Conservation (phyloP, 2,113 vertebrate species). For the Nesogale talazaci region DNA sequence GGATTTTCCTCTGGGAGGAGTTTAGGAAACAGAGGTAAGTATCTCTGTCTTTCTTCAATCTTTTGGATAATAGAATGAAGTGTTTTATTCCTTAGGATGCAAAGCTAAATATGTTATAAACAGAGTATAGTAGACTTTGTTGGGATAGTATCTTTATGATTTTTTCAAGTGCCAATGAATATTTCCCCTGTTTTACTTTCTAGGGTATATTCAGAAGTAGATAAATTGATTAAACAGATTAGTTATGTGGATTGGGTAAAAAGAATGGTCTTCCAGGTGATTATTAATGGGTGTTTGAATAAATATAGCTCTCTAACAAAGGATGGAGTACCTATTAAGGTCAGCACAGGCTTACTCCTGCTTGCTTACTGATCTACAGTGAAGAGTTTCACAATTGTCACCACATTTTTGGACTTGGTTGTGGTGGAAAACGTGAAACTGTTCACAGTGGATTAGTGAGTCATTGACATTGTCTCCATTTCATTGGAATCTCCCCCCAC, state of each 20-base stretch:
- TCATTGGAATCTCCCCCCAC: too few species aligned
- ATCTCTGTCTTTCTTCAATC: neutral
- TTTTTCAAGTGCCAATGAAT: neutral
- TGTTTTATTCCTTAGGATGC: neutral
- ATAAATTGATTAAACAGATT: neutral
- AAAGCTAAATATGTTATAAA: neutral
- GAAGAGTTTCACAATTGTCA: too few species aligned
- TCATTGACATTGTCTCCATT: too few species aligned
- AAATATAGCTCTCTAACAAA: too few species aligned
- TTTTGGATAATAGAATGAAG: neutral
- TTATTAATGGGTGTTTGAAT: neutral
- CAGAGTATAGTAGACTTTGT: neutral
- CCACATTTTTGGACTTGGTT: too few species aligned
- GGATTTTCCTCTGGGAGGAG: constrained; percentile 65
- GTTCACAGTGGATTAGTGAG: too few species aligned
- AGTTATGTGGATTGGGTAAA: neutral
- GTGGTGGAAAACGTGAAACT: too few species aligned
- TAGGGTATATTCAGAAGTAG: neutral
- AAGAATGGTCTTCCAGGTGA: neutral
- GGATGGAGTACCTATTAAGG: too few species aligned
- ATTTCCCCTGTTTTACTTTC: neutral
- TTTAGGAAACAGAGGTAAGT: constrained; percentile 75
- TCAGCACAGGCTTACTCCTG: too few species aligned
- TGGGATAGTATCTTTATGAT: neutral
- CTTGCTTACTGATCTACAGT: too few species aligned